These are phyloP conservation scores for Cyclina sinensis DNA, from an alignment of 1,140 invertebrate genomes.

Conservation along the genomic window DNA sequence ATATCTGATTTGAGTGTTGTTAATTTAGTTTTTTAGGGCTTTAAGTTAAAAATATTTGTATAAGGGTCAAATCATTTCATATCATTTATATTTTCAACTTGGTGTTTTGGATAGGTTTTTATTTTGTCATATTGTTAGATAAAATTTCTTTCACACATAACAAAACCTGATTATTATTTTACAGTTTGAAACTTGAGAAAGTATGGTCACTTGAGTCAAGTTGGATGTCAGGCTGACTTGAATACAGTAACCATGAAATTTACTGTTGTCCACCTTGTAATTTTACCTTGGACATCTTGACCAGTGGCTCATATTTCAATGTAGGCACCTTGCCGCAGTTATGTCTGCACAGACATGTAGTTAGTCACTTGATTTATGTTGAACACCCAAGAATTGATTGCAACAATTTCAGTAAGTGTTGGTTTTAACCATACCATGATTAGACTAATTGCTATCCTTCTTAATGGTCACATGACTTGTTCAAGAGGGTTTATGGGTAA, in stretches of 20 bases:
- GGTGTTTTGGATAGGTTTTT: too few species aligned
- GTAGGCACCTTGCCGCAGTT: not conserved
- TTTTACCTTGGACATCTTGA: not conserved
- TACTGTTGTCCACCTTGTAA: constrained; percentile 2
- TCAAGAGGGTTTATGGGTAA: constrained; percentile 21
- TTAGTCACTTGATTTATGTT: constrained; percentile 32
- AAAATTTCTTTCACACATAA: not conserved
- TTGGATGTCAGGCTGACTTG: constrained; percentile 18
- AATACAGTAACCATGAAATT: constrained; percentile 18
- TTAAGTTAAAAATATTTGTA: too few species aligned
- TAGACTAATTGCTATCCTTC: constrained; percentile 25
- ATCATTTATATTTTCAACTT: too few species aligned
- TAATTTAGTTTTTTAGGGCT: too few species aligned
- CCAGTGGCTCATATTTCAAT: constrained; percentile 33
- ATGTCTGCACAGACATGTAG: not conserved
- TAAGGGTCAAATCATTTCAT: too few species aligned
- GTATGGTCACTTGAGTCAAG: not conserved
- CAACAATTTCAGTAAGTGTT: constrained; percentile 38
- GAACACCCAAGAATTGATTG: constrained; percentile 51
- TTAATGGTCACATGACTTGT: constrained; percentile 21
- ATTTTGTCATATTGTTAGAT: too few species aligned
- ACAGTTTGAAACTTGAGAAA: constrained; percentile 4
- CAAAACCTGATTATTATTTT: constrained; percentile 17
- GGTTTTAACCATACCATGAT: constrained; percentile 1
- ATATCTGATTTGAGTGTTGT: too few species aligned